Base-by-base conservation (phyloP, 1,140 invertebrate species). In the Macrobrachium nipponense region DNA sequence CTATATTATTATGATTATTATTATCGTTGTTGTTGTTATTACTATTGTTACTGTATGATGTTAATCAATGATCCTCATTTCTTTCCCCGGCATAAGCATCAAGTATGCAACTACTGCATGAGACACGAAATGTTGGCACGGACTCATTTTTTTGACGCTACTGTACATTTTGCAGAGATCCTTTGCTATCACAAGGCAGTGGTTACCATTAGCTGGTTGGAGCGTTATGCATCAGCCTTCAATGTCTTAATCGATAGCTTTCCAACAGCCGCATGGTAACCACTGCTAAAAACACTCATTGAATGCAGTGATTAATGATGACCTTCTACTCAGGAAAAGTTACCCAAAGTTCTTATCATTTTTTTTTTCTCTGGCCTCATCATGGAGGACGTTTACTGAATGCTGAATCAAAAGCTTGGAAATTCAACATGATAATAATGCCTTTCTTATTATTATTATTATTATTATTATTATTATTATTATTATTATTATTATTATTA, bases 51-150 rank as follows among this genome's bases (percentile, higher is more conserved):
- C 51, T 76, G 27, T 51, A 20, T 44, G 12, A 76, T 76, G 27
- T 70, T 70, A 70, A 20, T 70, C n/a, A 70, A 70, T 70, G 78
- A 75, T 86, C 51, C 75, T 58, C 58, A 86, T 86, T 86, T 86
- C 77, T 87, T 78, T 72, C 85, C 73, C 85, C 51, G 82, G 79
- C 85, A 87, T 68, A 87, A 82, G 85, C 85, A 87, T 87, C 85
- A 81, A 81, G 66, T 73, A 87, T 87, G 85, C 77, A 86, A 87
- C 85, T 77, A 81, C 79, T 87, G 85, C 85, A 81, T 79, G 85
- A 79, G 85, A 87, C 85, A 79, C 82, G 79, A 87, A 86, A 86
- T 86, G 83, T 79, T 68, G 76, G 77, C 77, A 80, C 68, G 84
- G 77, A 80, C 70, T 80, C 75, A 79, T 23, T 70, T 80, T 36